Evolutionary conservation across 92 coral and sea anemone species (phyloP), one percentile per base, ranked within the genome.

Genomic region (Epizoanthus illoricatus): DNA sequence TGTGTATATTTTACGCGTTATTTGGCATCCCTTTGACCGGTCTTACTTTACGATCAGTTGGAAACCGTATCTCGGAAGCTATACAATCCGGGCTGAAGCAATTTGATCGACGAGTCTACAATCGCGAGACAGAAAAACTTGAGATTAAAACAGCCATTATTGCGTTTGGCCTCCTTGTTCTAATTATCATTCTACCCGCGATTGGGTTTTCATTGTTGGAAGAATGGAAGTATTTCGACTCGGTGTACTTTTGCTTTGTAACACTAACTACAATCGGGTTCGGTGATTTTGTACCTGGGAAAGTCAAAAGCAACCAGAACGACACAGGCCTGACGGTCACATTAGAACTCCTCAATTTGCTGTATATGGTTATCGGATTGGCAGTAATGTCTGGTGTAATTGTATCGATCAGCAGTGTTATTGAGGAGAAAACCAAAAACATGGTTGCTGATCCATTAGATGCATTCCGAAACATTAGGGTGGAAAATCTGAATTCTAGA

Each of bases 381-480:
- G 99, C 99, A 7, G 92, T 97, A 4, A 97, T 97, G 99, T 97
- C 99, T 13, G 97, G 99, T 54, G 99, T 97, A 4, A 91, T 97
- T 56, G 99, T 97, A 4, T 90, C 99, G 4, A 97, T 97, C 3
- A 93, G 98, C 60, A 97, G 99, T 60, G 99, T 97, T 40, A 97
- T 97, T 36, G 99, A 97, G 59, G 95, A 90, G 56, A 97, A 97
- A 85, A 97, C 99, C 0, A 94, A 97, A 80, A 92, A 88, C 76
- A 85, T 93, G 47, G 88, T 84, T 47, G 96, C 87, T 19, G 99
- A 96, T 87, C 99, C 99, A 11, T 81, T 97, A 61, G 99, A 97
- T 45, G 92, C 98, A 4, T 84, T 97, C 62, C 85, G 86, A 75
- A 86, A 87, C 43, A 92, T 94, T 33, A 88, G 89, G 47, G 89